Conservation (phyloP, 2,888 invertebrate genomes). For the Malacosoma neustria region DNA sequence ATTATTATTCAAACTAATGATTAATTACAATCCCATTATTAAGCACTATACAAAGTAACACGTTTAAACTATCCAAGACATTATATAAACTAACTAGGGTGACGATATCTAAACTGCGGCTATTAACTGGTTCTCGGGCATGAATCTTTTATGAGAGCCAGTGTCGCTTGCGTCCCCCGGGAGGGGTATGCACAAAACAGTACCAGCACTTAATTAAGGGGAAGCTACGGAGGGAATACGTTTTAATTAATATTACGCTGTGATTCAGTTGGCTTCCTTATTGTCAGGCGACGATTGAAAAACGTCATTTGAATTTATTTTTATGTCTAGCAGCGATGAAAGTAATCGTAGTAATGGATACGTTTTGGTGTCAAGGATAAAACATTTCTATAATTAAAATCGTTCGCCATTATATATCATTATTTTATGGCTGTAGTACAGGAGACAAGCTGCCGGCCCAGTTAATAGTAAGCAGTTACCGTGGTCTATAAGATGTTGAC, state of each 20-base stretch:
- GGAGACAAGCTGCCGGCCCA: too few species aligned
- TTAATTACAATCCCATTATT: too few species aligned
- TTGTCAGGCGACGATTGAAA: constrained; percentile 40
- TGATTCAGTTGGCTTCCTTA: constrained; percentile 31
- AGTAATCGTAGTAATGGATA: background rate
- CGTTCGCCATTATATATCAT: too few species aligned
- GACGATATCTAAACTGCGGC: constrained; percentile 33
- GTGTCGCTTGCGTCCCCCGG: constrained; percentile 45
- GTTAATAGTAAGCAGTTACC: too few species aligned
- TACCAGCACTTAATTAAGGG: constrained; percentile 66
- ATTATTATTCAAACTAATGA: too few species aligned
- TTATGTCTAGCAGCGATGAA: constrained; percentile 7
- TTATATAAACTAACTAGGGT: background rate
- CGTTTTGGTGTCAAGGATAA: too few species aligned
- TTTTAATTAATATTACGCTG: constrained; percentile 60
- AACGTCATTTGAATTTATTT: constrained; percentile 8
- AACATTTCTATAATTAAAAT: too few species aligned
- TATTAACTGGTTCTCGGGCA: constrained; percentile 55
- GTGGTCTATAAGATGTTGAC: too few species aligned
- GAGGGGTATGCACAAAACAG: constrained; percentile 47
- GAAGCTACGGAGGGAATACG: constrained; percentile 49
- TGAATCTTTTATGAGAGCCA: constrained; percentile 57
- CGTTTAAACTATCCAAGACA: too few species aligned
- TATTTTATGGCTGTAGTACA: too few species aligned
- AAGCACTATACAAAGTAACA: too few species aligned